Conservation (phyloP, 1,140 invertebrate genomes). For the Penaeus japonicus region DNA sequence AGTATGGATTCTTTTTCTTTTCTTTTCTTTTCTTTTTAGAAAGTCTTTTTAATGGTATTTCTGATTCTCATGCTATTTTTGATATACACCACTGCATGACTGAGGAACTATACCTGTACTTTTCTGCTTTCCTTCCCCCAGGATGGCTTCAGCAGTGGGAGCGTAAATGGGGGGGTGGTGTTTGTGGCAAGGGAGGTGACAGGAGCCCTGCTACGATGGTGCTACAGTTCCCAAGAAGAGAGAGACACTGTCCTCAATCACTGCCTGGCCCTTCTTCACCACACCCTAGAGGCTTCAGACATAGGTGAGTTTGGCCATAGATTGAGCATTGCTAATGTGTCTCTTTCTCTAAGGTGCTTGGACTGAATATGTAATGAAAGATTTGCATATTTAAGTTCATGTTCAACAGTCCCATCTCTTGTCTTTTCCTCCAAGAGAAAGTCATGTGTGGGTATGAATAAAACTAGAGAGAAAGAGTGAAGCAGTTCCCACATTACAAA, state of each 20-base stretch:
- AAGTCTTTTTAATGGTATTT: too few relatives aligned
- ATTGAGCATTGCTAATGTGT: neutral
- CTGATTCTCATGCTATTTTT: too few relatives aligned
- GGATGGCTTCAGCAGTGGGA: conserved; percentile 20
- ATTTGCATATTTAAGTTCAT: too few relatives aligned
- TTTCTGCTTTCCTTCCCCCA: neutral
- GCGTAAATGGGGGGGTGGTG: conserved; percentile 47
- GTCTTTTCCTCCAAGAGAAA: too few relatives aligned
- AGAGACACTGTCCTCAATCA: conserved; percentile 41
- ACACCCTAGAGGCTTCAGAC: conserved; percentile 34
- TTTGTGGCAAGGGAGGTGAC: conserved; percentile 55
- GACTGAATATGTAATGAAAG: neutral
- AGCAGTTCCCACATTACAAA: too few relatives aligned
- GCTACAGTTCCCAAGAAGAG: conserved; percentile 33
- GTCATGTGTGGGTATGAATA: too few relatives aligned
- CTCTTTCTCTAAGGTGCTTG: neutral
- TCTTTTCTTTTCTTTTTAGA: too few relatives aligned
- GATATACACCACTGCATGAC: too few relatives aligned
- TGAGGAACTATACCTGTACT: too few relatives aligned
- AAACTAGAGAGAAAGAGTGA: too few relatives aligned
- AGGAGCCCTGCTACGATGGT: conserved; percentile 49
- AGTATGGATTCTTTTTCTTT: too few relatives aligned
- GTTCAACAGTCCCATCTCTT: too few relatives aligned
- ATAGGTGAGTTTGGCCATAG: conserved; percentile 18
- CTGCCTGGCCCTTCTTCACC: conserved; percentile 45